Percentiles rank a stretch among this genome's conserved stretches.
These are phyloP conservation scores for Hipposideros larvatus DNA, from an alignment of 2,797 vertebrate species.

Conservation along the genomic window DNA sequence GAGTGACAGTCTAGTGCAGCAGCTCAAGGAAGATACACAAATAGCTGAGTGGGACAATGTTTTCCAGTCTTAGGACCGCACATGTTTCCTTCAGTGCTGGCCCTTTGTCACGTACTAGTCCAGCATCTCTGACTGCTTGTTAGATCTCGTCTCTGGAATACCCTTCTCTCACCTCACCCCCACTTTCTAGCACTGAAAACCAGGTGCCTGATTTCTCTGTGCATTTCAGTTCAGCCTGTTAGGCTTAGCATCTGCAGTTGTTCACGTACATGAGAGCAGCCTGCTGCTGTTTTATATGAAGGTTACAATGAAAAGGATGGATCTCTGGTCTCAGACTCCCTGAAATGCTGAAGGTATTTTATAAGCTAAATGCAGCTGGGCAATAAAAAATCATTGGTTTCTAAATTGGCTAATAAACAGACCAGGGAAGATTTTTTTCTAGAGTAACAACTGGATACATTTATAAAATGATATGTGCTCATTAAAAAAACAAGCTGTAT, in stretches of 20 bases:
- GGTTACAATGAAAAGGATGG: background rate
- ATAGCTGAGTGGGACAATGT: background rate
- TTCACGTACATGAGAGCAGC: background rate
- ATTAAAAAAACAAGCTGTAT: background rate
- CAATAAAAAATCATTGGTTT: background rate
- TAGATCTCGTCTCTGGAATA: background rate
- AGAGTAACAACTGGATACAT: background rate
- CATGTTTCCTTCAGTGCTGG: background rate
- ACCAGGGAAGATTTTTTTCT: background rate
- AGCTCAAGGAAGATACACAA: background rate
- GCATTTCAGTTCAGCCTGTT: background rate
- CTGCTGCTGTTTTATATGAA: background rate
- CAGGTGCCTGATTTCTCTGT: background rate
- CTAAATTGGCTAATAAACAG: constrained; percentile 37
- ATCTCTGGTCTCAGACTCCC: background rate
- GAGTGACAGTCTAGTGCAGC: too few species aligned
- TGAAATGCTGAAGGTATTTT: constrained; percentile 24
- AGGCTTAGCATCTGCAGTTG: background rate
- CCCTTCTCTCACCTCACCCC: background rate
- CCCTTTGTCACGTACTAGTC: background rate
- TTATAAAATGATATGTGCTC: background rate
- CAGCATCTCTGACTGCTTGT: background rate
- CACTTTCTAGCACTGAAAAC: background rate
- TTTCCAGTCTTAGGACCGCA: background rate
- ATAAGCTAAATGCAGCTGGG: background rate